Evolutionary conservation across 2,113 vertebrate species (phyloP).

Genomic region (Gnathonemus echidnorhynchus): DNA sequence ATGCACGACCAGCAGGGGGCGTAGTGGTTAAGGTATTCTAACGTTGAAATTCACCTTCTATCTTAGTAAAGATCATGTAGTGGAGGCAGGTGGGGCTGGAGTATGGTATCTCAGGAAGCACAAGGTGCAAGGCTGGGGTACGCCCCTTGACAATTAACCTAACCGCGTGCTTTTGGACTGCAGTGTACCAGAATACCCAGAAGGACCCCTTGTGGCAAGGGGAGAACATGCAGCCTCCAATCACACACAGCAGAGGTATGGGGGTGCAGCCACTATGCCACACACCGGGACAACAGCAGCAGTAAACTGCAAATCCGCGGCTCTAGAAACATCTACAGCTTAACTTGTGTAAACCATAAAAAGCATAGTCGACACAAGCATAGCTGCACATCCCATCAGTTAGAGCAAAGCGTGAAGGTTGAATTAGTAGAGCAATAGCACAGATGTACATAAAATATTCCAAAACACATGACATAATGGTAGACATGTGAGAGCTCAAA

Average conservation of each 20-base stretch:
- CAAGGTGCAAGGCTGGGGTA: not conserved
- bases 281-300: not conserved
- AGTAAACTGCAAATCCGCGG: not conserved
- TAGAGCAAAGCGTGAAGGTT: not conserved
- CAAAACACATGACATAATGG: not conserved
- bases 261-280: not conserved
- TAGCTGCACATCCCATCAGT: not conserved
- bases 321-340: not conserved
- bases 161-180: not conserved
- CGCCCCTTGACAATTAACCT: not conserved
- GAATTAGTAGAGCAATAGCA: not conserved
- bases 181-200: not conserved
- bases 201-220: not conserved
- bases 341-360: not conserved
- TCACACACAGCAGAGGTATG: not conserved
- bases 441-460: not conserved
- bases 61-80: not conserved
- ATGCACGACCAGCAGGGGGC: not conserved
- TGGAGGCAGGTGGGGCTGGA: not conserved
- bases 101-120: not conserved
- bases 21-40: not conserved
- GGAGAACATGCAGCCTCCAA: not conserved
- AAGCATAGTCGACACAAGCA: not conserved
- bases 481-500: not conserved
- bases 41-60: not conserved